phyloP scores from a whole-genome alignment of 2,888 invertebrate species.

The Cephus rjabovi region DNA sequence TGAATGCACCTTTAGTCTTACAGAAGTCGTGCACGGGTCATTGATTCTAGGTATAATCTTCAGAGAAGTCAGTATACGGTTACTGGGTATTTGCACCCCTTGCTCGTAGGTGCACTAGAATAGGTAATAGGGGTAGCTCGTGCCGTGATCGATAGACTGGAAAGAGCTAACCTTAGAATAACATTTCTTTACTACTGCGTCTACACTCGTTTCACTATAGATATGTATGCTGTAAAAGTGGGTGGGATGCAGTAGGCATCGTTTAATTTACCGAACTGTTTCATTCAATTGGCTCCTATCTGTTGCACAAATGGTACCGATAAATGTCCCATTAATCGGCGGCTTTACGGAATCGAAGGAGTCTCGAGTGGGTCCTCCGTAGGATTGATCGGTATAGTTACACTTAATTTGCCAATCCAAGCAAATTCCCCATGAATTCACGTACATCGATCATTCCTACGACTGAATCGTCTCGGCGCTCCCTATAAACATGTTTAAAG shows the following conservation, averaged over 20 bases:
- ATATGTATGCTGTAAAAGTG: not conserved
- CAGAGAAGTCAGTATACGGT: not conserved
- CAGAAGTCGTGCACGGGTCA: not conserved
- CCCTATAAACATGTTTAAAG: not conserved
- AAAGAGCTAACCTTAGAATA: not conserved
- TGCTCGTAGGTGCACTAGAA: not conserved
- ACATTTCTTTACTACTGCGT: not conserved
- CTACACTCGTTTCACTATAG: not conserved
- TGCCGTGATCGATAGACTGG: not conserved
- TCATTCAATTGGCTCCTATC: not conserved
- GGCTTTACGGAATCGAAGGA: not conserved
- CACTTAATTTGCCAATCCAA: conserved; percentile 50
- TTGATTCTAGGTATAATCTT: not conserved
- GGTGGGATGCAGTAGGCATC: not conserved
- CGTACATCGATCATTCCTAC: conserved; percentile 1
- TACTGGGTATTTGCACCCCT: not conserved
- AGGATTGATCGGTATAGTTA: not conserved
- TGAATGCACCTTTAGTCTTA: not conserved
- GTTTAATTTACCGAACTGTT: not conserved
- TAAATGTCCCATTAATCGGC: not conserved
- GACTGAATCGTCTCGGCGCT: not conserved
- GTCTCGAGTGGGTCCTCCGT: not conserved
- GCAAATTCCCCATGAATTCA: conserved; percentile 51
- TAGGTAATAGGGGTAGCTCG: not conserved
- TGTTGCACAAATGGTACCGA: not conserved